Evolutionary conservation across 2,113 vertebrate genomes (phyloP), one percentile per base, ranked within the genome.

Genomic region (Ifrita kowaldi): DNA sequence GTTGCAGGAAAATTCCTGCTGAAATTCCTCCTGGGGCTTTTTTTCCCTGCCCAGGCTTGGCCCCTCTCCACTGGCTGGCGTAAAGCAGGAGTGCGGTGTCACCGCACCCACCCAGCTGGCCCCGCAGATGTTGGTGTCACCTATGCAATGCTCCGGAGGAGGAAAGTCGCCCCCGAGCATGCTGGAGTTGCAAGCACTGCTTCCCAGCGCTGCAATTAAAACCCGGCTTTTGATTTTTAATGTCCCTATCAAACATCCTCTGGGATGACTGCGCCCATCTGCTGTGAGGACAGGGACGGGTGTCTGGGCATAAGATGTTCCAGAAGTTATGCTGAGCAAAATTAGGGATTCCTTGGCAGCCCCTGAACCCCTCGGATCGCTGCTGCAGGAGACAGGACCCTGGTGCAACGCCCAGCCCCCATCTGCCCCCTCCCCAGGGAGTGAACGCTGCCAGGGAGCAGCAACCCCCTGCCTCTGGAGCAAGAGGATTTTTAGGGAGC

Each of bases 51-150:
- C 62, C 70, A 5, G 44, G 7, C 33, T 70, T 24, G 73, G 92
- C 69, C 62, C 77, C 16, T 55, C 84, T 93, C 59, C 39, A 6
- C 50, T 16, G 28, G 37, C 78, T 89, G 92, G 82, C 23, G 26
- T 52, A 6, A n/a, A 69, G 90, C 75, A 56, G 94, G 90, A 85
- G 82, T 4, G 62, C n/a, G 37, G 86, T 67, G 15, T 37, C 56
- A 9, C 64, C 8, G 53, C 84, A 37, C 93, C 84, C 93, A 18
- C 93, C 95, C 95, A 91, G 93, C 87, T 57, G 82, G 67, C 75
- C 94, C 92, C 82, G 64, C 95, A 95, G 94, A 94, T 68, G 88
- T 92, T 62, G 16, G 76, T 80, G 94, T 85, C 90, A 90, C 90
- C 95, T 47, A 75, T 3, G 65, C 87, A 56, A 91, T 1, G 17